These are phyloP conservation scores for Xiphorhynchus elegans DNA, from an alignment of 2,113 vertebrate species.

Conservation along the genomic window DNA sequence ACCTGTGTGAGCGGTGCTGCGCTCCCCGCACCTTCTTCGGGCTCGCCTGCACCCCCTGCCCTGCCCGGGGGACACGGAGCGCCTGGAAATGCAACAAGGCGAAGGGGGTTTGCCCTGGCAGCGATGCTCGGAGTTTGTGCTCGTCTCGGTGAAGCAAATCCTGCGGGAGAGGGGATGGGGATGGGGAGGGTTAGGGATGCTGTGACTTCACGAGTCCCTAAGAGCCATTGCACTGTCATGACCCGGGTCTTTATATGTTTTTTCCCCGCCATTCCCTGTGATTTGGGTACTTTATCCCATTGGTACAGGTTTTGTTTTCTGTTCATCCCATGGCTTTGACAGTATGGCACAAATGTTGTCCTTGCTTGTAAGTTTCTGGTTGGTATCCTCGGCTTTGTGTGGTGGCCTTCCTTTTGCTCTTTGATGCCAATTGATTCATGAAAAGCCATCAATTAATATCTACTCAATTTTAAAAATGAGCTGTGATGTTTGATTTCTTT, in stretches of 20 bases:
- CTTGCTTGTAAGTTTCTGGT: neutral
- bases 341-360: accelerated
- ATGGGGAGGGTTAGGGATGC: neutral
- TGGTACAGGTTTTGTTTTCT: neutral
- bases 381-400: accelerated
- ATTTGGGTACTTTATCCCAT: neutral
- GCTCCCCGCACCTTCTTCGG: too few species aligned
- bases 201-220: accelerated
- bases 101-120: accelerated
- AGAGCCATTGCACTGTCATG: accelerated
- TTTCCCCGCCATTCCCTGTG: accelerated
- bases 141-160: accelerated
- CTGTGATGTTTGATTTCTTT: neutral
- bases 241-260: neutral
- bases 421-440: accelerated
- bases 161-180: accelerated
- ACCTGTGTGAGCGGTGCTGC: too few species aligned
- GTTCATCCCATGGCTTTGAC: accelerated
- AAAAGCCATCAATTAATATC: neutral
- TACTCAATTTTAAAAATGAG: neutral
- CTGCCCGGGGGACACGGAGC: too few species aligned
- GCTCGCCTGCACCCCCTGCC: too few species aligned
- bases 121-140: accelerated
- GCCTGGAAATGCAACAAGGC: too few species aligned
- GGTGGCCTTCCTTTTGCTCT: neutral